Conservation (phyloP, 2,113 vertebrate species). For the Psammodynastes pulverulentus region DNA sequence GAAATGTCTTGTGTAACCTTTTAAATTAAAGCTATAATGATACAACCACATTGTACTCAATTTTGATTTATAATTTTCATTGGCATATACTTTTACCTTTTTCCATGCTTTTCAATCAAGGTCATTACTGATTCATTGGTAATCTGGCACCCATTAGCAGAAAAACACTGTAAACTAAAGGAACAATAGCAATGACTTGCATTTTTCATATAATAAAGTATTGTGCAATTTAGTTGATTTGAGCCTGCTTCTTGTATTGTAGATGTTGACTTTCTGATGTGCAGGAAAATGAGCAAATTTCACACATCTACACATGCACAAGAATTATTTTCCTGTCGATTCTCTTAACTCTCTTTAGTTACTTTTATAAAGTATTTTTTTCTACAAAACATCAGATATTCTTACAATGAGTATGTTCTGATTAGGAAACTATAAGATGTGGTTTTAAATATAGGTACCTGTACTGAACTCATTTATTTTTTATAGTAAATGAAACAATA, state of each 20-base stretch:
- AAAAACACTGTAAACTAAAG: constrained; percentile 51
- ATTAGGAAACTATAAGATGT: neutral
- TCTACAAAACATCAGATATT: neutral
- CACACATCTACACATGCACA: neutral
- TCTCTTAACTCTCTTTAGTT: neutral
- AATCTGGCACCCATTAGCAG: constrained; percentile 58
- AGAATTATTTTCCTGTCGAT: neutral
- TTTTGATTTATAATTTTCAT: neutral
- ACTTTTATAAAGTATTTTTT: neutral
- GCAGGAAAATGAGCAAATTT: neutral
- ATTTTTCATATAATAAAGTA: neutral
- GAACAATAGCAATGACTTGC: neutral
- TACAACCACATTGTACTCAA: neutral
- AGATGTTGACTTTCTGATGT: neutral
- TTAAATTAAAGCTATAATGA: neutral
- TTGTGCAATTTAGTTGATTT: neutral
- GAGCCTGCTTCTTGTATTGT: neutral
- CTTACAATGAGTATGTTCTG: neutral
- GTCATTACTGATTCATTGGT: constrained; percentile 56
- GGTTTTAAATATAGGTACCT: neutral
- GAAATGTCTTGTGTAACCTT: neutral
- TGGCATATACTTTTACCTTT: constrained; percentile 51
- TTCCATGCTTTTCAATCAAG: constrained; percentile 51
- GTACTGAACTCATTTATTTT: neutral
- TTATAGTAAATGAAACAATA: neutral